Percentiles rank a stretch among this genome's conserved stretches.
phyloP scores from a whole-genome alignment of 2,113 vertebrate genomes.

The Leucoraja erinaceus region DNA sequence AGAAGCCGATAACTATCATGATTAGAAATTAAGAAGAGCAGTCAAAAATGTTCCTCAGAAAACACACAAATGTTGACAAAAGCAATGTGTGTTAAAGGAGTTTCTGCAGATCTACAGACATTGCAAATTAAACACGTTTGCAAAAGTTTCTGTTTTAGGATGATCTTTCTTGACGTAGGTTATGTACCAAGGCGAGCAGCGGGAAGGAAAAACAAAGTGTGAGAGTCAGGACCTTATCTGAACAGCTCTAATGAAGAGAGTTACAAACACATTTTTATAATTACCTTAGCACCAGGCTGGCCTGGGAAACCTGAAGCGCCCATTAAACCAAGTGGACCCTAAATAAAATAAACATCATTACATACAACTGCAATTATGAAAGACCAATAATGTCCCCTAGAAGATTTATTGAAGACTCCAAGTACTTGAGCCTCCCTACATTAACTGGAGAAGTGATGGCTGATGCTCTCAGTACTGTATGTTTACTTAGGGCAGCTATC shows the following conservation, averaged over 20 bases:
- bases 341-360: neutral
- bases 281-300: conserved; percentile 82
- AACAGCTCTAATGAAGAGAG: neutral
- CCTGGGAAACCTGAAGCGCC: conserved; percentile 90
- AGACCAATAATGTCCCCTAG: conserved; percentile 46
- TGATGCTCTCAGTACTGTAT: neutral
- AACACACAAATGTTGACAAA: neutral
- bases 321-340: conserved; percentile 85
- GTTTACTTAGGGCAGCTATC: neutral
- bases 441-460: neutral
- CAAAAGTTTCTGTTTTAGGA: neutral
- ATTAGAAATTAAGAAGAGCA: neutral
- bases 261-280: neutral
- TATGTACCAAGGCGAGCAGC: neutral
- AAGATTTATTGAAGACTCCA: neutral
- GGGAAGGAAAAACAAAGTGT: neutral
- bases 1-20: neutral
- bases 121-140: conserved; percentile 3
- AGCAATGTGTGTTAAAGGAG: neutral
- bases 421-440: neutral
- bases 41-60: neutral
- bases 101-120: neutral
- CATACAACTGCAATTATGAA: conserved; percentile 39
- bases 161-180: neutral
- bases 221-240: neutral